Conservation (phyloP, 2,113 vertebrate genomes). For the Phrynosoma blainvillii region DNA sequence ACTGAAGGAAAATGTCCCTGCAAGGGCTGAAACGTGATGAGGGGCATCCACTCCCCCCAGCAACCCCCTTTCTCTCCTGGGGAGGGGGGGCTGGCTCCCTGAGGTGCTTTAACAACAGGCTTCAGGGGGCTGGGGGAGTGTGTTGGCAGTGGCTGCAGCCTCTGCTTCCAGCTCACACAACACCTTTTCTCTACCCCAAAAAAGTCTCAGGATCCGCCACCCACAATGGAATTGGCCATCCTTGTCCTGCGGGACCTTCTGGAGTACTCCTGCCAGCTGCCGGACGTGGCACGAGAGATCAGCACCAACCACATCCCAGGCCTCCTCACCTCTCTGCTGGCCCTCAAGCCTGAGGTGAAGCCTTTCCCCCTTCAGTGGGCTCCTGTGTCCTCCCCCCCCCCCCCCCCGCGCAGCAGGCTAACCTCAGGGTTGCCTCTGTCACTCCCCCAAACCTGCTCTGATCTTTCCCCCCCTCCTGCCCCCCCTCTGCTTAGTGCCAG, state of each 20-base stretch:
- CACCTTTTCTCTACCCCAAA: too few species aligned
- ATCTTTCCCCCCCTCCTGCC: neutral
- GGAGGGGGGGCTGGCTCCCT: too few species aligned
- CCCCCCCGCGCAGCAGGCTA: accelerated
- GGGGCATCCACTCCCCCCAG: too few species aligned
- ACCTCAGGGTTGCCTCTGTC: too few species aligned
- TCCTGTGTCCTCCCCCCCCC: accelerated
- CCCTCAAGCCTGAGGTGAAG: conserved; percentile 86
- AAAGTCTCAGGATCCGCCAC: conserved; percentile 86
- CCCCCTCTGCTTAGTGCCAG: conserved; percentile 77
- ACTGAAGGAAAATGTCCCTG: too few species aligned
- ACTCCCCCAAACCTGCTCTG: accelerated
- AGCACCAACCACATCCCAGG: conserved; percentile 88
- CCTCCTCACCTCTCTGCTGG: conserved; percentile 88
- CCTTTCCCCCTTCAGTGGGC: accelerated
- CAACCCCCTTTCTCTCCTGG: too few species aligned
- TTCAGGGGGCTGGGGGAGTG: too few species aligned
- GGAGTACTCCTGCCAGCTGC: conserved; percentile 84
- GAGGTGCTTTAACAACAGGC: too few species aligned
- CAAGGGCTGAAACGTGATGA: too few species aligned
- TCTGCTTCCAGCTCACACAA: too few species aligned
- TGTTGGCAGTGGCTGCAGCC: too few species aligned
- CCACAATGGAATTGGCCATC: conserved; percentile 84
- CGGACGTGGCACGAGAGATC: conserved; percentile 86
- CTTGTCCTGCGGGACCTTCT: conserved; percentile 85